These are phyloP conservation scores for Cyrtonyx montezumae DNA, from an alignment of 2,113 vertebrate species.

Conservation along the genomic window DNA sequence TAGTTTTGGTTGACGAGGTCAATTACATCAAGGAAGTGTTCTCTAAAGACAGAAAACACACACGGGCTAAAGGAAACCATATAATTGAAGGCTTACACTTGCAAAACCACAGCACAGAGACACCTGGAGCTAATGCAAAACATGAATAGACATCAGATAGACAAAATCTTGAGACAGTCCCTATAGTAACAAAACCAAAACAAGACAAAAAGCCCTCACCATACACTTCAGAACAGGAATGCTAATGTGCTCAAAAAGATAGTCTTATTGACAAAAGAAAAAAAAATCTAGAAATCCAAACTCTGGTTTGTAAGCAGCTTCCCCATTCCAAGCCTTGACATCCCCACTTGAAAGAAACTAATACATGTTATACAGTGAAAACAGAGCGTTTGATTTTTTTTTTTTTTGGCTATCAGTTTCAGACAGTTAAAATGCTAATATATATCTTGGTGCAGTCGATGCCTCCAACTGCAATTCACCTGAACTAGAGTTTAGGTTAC, in stretches of 20 bases:
- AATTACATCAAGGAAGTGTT: background rate
- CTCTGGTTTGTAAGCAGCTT: background rate
- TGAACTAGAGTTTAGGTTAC: background rate
- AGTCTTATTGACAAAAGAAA: background rate
- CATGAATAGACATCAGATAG: background rate
- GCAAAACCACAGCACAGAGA: background rate
- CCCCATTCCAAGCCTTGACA: background rate
- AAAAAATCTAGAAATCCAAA: background rate
- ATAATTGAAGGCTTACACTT: background rate
- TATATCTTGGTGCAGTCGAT: background rate
- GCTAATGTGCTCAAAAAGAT: background rate
- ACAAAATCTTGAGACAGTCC: background rate
- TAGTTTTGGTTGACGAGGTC: background rate
- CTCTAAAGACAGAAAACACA: background rate
- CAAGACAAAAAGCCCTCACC: background rate
- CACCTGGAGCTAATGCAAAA: background rate
- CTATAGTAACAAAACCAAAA: background rate
- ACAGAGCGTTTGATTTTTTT: background rate
- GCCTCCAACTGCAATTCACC: background rate
- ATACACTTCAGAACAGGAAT: background rate
- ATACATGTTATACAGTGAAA: background rate
- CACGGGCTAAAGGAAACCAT: background rate
- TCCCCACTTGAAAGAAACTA: background rate
- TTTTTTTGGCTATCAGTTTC: background rate
- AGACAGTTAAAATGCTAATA: background rate